Base-by-base conservation (phyloP, 1,140 invertebrate species). In the Contarinia nasturtii region DNA sequence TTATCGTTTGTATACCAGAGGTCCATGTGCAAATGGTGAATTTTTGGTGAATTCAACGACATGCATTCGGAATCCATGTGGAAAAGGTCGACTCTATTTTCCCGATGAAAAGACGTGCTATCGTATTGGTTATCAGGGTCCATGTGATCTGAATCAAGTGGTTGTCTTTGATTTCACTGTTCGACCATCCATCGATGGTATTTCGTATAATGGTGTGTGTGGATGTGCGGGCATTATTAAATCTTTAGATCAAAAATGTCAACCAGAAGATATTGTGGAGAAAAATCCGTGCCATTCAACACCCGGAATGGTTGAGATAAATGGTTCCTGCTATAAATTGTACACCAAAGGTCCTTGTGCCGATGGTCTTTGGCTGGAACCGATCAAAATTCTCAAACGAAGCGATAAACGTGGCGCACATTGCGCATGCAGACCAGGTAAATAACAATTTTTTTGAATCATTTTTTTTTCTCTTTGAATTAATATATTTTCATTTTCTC, bases 151-250 rank as follows among this genome's bases (percentile, higher is more conserved):
- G 7, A 76, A 78, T 1, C 74, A 82, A 54, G 69, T 84, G 5
- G 76, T 87, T 1, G 70, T 82, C 0, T 86, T 82, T 55, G 82
- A 86, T 64, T 80, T 83, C 52, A 76, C 74, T 1, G 75, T 77
- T 0, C 62, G 79, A 14, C 80, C 80, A 0, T 81, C 80, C 0
- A 52, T 83, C 0, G 80, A 86, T 52, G 83, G 82, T 0, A 71
- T 86, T 17, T 80, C 81, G n/a, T 85, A 84, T 55, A 81, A 82
- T 47, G 83, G 82, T 1, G 71, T 82, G 4, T 87, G 84, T 51
- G 78, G 75, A 2, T 86, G 82, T 53, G 72, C 69, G 0, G 70
- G 59, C 2, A 55, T 63, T 19, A 55, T 64, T 10, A 58, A 52
- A 33, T 61, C 60, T 48, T 50, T 64, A 33, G 61, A 64, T 38